Conservation (phyloP, 1,140 invertebrate genomes). For the Trachymyrmex cornetzi region DNA sequence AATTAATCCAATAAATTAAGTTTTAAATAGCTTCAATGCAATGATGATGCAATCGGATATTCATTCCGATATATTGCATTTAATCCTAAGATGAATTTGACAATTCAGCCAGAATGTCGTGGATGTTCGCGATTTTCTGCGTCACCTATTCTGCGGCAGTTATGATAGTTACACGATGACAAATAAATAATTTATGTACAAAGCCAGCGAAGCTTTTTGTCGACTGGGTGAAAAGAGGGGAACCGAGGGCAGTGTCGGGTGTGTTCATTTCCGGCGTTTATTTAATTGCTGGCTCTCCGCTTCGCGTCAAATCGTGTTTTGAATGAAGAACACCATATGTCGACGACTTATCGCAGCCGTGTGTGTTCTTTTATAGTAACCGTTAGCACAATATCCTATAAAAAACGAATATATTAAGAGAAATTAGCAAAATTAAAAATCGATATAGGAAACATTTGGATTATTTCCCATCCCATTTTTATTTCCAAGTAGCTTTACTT, state of each 20-base stretch:
- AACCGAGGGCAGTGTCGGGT: conserved; percentile 42
- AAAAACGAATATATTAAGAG: not conserved
- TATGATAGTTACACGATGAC: conserved; percentile 30
- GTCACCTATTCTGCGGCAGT: not conserved
- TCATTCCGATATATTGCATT: not conserved
- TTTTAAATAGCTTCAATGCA: conserved; percentile 7
- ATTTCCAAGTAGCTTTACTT: not conserved
- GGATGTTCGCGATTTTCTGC: not conserved
- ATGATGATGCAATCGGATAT: conserved; percentile 9
- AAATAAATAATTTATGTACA: conserved; percentile 61
- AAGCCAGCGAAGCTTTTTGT: conserved; percentile 56
- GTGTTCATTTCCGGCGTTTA: conserved; percentile 20
- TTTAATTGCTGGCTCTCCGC: conserved; percentile 49
- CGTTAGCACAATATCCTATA: conserved; percentile 26
- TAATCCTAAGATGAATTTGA: not conserved
- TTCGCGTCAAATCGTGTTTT: conserved; percentile 20
- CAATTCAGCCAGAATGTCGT: conserved; percentile 5
- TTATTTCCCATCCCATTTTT: not conserved
- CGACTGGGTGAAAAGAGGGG: conserved; percentile 18
- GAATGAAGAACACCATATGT: not conserved
- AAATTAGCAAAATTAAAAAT: not conserved
- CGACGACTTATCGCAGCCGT: not conserved
- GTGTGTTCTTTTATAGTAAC: conserved; percentile 1
- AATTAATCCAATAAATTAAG: not conserved
- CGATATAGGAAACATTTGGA: not conserved